Evolutionary conservation across 2,797 vertebrate species (phyloP).

Genomic region (Vultur gryphus): DNA sequence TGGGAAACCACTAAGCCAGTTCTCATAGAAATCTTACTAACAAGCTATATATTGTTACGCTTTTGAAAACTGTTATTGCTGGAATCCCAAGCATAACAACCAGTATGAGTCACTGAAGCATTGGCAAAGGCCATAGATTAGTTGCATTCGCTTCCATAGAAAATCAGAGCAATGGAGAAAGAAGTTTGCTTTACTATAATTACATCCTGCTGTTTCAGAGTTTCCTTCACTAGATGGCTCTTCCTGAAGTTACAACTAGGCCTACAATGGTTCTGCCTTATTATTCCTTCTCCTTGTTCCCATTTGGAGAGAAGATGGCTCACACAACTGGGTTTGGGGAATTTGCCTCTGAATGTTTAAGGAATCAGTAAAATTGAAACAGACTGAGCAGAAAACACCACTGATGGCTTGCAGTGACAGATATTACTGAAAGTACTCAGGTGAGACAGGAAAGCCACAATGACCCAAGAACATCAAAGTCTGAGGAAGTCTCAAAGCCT

Average conservation of each 20-base stretch:
- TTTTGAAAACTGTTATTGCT: background rate
- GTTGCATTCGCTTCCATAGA: background rate
- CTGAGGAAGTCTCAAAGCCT: background rate
- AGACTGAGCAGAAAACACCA: background rate
- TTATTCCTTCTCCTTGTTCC: background rate
- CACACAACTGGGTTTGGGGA: background rate
- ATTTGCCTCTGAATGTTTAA: background rate
- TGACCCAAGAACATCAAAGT: background rate
- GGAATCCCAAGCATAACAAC: conserved; percentile 10
- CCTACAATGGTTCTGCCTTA: background rate
- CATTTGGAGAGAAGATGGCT: background rate
- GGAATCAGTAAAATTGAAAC: background rate
- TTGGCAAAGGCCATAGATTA: background rate
- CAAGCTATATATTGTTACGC: background rate
- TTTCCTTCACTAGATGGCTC: background rate
- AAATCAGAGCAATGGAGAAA: background rate
- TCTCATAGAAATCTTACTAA: background rate
- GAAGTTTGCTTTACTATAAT: background rate
- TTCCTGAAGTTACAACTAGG: background rate
- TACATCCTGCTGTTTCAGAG: background rate
- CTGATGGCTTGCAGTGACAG: background rate
- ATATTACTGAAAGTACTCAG: background rate
- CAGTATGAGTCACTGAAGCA: background rate
- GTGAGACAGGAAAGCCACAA: background rate
- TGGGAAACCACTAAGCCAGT: background rate